These are phyloP conservation scores for Sterrhoptilus dennistouni DNA, from an alignment of 2,113 vertebrate genomes.

Conservation along the genomic window DNA sequence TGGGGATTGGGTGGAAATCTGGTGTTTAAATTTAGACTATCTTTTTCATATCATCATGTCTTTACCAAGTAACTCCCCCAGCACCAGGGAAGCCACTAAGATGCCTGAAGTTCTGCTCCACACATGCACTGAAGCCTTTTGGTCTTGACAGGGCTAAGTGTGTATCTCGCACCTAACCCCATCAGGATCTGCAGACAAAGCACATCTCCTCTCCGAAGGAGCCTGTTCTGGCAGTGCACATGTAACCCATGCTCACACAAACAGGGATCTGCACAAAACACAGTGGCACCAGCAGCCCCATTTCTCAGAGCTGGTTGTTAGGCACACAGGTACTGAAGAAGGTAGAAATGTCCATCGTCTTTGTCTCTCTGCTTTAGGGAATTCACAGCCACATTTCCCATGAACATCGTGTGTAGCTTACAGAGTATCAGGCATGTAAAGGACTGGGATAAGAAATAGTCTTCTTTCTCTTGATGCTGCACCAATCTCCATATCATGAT, in stretches of 20 bases:
- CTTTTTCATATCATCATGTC: not conserved
- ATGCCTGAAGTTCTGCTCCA: not conserved
- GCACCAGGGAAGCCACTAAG: not conserved
- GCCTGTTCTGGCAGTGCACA: not conserved
- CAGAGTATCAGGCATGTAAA: not conserved
- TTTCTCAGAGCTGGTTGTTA: not conserved
- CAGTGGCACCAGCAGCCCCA: not conserved
- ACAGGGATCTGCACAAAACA: not conserved
- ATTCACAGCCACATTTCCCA: not conserved
- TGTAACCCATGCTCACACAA: not conserved
- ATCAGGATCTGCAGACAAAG: not conserved
- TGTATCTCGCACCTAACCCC: not conserved
- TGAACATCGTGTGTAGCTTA: fast-evolving
- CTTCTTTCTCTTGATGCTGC: not conserved
- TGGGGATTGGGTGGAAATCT: not conserved
- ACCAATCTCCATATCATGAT: too few relatives aligned
- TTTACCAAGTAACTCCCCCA: not conserved
- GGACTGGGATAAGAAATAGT: not conserved
- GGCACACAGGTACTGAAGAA: not conserved
- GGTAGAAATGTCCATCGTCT: not conserved
- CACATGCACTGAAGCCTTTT: not conserved
- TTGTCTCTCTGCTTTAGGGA: not conserved
- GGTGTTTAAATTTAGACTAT: not conserved
- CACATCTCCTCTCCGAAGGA: not conserved
- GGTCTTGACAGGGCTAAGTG: conserved; percentile 5